phyloP scores from a whole-genome alignment of 2,113 vertebrate genomes.

The Cromileptes altivelis region DNA sequence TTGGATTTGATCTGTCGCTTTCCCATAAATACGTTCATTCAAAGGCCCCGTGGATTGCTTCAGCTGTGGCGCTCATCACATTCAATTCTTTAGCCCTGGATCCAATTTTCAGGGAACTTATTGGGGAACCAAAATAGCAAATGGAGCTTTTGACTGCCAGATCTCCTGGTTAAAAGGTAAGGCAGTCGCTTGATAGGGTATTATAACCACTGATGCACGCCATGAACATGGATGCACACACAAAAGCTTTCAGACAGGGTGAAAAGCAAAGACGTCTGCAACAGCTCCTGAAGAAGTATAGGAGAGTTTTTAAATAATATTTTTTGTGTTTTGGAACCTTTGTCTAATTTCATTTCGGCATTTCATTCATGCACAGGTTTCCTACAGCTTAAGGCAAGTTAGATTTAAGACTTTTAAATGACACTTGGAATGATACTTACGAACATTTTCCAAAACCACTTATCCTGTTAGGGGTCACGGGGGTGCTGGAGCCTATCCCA shows the following conservation, averaged over 20 bases:
- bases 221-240: background rate
- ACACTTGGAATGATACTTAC: no score
- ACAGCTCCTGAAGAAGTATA: slow-evolving; percentile 8
- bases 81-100: slow-evolving; percentile 68
- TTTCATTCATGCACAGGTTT: no score
- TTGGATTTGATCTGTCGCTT: slow-evolving; percentile 77
- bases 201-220: slow-evolving; percentile 5
- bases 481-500: no score
- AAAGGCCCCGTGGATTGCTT: slow-evolving; percentile 56
- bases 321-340: slow-evolving; percentile 3
- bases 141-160: slow-evolving; percentile 45
- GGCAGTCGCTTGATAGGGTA: slow-evolving; percentile 7
- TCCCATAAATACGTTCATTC: slow-evolving; percentile 71
- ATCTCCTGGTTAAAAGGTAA: slow-evolving; percentile 56
- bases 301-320: slow-evolving; percentile 37
- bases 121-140: slow-evolving; percentile 73
- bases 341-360: no score
- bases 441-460: no score
- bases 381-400: no score
- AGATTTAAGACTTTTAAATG: no score
- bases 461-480: no score
- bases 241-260: slow-evolving; percentile 13
- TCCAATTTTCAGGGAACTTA: slow-evolving; percentile 76
- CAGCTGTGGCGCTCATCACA: slow-evolving; percentile 64
- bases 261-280: background rate